Conservation (phyloP, 2,888 invertebrate species). For the Scaptomyza caliginosa region DNA sequence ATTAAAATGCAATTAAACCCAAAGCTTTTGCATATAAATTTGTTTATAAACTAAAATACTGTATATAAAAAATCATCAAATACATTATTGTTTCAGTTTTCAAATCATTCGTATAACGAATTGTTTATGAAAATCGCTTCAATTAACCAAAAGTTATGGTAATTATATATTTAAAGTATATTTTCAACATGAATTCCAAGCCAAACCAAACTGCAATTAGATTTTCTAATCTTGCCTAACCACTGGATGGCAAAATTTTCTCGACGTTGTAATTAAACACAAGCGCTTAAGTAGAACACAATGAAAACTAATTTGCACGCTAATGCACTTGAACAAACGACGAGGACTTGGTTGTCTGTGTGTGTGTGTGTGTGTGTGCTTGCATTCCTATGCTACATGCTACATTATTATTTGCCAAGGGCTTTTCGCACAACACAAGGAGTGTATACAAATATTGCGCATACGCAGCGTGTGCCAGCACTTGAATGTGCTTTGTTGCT, state of each 20-base stretch:
- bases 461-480: constrained; percentile 60
- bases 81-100: too few species aligned
- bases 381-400: neutral
- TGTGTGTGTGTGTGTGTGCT: constrained; percentile 8
- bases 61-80: too few species aligned
- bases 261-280: constrained; percentile 48
- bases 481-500: constrained; percentile 18
- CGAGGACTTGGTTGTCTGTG: neutral
- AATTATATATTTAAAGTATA: neutral
- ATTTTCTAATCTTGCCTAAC: neutral
- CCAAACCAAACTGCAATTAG: neutral
- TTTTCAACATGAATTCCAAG: neutral
- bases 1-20: neutral
- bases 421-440: constrained; percentile 18
- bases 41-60: neutral
- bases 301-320: constrained; percentile 46
- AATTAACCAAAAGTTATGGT: neutral
- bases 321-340: constrained; percentile 24
- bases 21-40: neutral
- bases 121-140: neutral
- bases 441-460: constrained; percentile 55
- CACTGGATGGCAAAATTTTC: neutral
- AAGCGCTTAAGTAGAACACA: constrained; percentile 52
- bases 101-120: too few species aligned
- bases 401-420: constrained; percentile 19